Conservation (phyloP, 2,888 invertebrate genomes). For the Drosophila rubida region DNA sequence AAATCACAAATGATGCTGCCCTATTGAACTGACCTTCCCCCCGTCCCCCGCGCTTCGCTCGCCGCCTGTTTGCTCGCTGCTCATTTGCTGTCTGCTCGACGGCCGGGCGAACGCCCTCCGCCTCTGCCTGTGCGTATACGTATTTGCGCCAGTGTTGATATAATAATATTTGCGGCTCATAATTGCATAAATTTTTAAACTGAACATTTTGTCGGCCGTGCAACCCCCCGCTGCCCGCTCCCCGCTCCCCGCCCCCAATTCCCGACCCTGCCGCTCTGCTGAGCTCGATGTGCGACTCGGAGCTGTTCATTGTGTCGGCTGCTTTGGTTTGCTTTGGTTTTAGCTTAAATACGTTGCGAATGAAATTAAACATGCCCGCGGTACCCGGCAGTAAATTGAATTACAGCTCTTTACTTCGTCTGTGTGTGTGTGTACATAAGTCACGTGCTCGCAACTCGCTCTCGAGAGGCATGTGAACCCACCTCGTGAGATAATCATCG, state of each 20-base stretch:
- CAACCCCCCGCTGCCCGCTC: not conserved
- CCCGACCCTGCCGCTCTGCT: no score
- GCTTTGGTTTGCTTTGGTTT: constrained; percentile 61
- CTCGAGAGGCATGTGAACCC: constrained; percentile 43
- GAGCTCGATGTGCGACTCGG: constrained; percentile 18
- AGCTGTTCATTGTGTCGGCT: constrained; percentile 48
- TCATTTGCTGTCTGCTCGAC: constrained; percentile 34
- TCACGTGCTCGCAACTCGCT: constrained; percentile 50
- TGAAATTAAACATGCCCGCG: constrained; percentile 80
- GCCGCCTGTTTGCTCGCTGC: constrained; percentile 15
- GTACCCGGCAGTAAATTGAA: constrained; percentile 58
- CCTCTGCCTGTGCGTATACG: constrained; percentile 23
- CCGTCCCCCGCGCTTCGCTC: not conserved
- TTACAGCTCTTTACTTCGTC: constrained; percentile 38
- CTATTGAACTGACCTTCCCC: not conserved
- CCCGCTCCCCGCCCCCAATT: constrained; percentile 26
- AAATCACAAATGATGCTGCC: not conserved
- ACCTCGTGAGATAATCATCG: constrained; percentile 45
- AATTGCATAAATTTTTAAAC: constrained; percentile 84
- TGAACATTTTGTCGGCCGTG: constrained; percentile 61
- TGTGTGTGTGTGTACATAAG: constrained; percentile 43
- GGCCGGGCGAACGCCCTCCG: constrained; percentile 23
- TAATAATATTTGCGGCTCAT: constrained; percentile 82
- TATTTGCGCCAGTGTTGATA: constrained; percentile 75
- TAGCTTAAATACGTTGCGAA: constrained; percentile 78